Percentiles rank a stretch among this genome's conserved stretches.
phyloP scores from a whole-genome alignment of 2,113 vertebrate species.

The Suncus etruscus region DNA sequence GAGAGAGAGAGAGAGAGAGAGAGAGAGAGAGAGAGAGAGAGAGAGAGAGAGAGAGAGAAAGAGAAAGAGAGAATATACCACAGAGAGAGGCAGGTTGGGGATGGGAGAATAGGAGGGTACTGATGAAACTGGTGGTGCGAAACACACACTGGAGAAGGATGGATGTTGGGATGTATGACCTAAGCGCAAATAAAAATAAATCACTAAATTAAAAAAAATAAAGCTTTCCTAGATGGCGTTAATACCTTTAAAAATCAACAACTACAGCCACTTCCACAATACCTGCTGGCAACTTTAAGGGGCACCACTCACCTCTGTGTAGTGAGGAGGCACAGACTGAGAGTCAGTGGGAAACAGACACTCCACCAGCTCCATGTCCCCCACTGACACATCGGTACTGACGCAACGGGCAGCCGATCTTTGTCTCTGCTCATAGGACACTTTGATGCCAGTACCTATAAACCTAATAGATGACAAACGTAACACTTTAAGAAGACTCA shows the following conservation, averaged over 20 bases:
- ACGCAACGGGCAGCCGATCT: slow-evolving; percentile 90
- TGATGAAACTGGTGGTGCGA: too few species aligned
- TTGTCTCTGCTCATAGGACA: slow-evolving; percentile 95
- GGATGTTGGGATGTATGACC: too few species aligned
- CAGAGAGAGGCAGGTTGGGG: too few species aligned
- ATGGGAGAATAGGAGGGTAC: too few species aligned
- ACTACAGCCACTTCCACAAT: background rate
- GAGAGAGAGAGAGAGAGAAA: too few species aligned
- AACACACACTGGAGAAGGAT: too few species aligned
- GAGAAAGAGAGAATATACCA: too few species aligned
- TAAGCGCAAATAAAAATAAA: too few species aligned
- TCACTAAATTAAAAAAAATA: background rate
- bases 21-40: too few species aligned
- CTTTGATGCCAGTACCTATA: slow-evolving; percentile 92
- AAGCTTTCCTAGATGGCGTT: background rate
- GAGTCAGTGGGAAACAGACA: slow-evolving; percentile 95
- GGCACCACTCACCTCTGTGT: slow-evolving; percentile 92
- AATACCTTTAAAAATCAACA: background rate
- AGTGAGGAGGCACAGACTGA: slow-evolving; percentile 89
- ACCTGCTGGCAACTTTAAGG: slow-evolving; percentile 4
- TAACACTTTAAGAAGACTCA: too few species aligned
- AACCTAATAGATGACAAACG: slow-evolving; percentile 88
- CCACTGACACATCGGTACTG: slow-evolving; percentile 93
- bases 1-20: too few species aligned
- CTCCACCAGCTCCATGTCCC: slow-evolving; percentile 94